A percentile compares a stretch with the other conserved stretches of the same genome.
These are phyloP conservation scores for Rhabditophanes sp. DNA, from an alignment of 2,888 invertebrate genomes.

Conservation along the genomic window DNA sequence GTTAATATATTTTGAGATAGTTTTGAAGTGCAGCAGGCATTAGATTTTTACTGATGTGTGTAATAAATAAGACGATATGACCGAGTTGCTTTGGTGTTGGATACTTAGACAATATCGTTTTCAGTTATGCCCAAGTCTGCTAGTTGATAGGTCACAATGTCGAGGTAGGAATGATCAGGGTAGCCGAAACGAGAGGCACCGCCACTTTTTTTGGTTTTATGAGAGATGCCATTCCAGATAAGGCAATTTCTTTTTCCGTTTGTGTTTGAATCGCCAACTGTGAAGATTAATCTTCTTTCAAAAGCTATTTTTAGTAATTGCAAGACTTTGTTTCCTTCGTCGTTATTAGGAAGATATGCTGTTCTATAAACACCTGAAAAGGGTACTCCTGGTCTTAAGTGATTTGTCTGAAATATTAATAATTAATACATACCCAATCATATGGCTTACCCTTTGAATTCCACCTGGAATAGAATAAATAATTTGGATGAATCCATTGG, in stretches of 20 bases:
- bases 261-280: slow-evolving; percentile 68
- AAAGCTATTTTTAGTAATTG: slow-evolving; percentile 64
- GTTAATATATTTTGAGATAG: too few relatives aligned
- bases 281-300: slow-evolving; percentile 66
- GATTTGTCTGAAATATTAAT: slow-evolving; percentile 12
- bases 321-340: slow-evolving; percentile 51
- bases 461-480: slow-evolving; percentile 15
- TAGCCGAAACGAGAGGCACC: slow-evolving; percentile 55
- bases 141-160: slow-evolving; percentile 51
- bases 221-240: slow-evolving; percentile 75
- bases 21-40: too few relatives aligned
- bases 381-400: slow-evolving; percentile 21
- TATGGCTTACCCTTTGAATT: slow-evolving; percentile 13
- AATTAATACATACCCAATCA: background rate
- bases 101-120: too few relatives aligned
- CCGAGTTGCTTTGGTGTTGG: too few relatives aligned
- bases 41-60: too few relatives aligned
- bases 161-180: slow-evolving; percentile 63
- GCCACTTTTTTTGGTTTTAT: slow-evolving; percentile 54
- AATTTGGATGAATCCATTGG: slow-evolving; percentile 15
- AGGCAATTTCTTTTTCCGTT: slow-evolving; percentile 78
- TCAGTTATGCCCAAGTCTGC: slow-evolving; percentile 47
- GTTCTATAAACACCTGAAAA: slow-evolving; percentile 19
- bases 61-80: too few relatives aligned
- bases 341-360: slow-evolving; percentile 26